Base-by-base conservation (phyloP, 2,888 invertebrate species). In the Neelides folsomi region DNA sequence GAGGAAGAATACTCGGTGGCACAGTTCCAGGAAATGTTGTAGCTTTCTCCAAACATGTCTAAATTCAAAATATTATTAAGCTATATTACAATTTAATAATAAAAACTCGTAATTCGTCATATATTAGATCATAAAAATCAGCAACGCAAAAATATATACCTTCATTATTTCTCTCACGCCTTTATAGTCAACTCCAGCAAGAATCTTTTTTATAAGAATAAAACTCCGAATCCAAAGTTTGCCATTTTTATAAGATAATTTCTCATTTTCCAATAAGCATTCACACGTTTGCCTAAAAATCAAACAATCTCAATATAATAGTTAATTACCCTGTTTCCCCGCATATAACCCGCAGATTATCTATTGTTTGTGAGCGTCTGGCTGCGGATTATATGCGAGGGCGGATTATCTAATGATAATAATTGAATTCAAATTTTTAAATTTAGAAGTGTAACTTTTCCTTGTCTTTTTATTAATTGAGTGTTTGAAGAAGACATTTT, bases 101-200 rank as follows among this genome's bases (percentile, higher is more conserved):
- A 44, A 7, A 6, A 19, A 12, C 19, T 19, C 7, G 10, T 8
- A 43, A 43, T 9, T 10, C 5, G 19, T 18, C 15, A 27, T 36
- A 46, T 35, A 35, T 36, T 13, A n/a, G 9, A 10, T 19, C 7
- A 9, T 9, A 44, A 16, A 9, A 9, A 19, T 19, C 8, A 9
- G 13, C 15, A 9, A 20, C 19, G 19, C 13, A 50, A 8, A 7
- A 48, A 13, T 48, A 16, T 39, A 9, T 70, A 81, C 84, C 76
- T 87, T 89, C 86, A 90, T 87, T 53, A 90, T 85, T 75, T 89
- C 89, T 62, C 89, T 73, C 0, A 90, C 89, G 13, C 89, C 94
- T 73, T 95, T 95, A 69, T 95, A 95, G 71, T 94, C 92, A 1
- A 94, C 93, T 52, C 86, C 83, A 38, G 84, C 83, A 66, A 95